Evolutionary conservation across 2,113 vertebrate genomes (phyloP), one percentile per base, ranked within the genome.

Genomic region (Pandion haliaetus): DNA sequence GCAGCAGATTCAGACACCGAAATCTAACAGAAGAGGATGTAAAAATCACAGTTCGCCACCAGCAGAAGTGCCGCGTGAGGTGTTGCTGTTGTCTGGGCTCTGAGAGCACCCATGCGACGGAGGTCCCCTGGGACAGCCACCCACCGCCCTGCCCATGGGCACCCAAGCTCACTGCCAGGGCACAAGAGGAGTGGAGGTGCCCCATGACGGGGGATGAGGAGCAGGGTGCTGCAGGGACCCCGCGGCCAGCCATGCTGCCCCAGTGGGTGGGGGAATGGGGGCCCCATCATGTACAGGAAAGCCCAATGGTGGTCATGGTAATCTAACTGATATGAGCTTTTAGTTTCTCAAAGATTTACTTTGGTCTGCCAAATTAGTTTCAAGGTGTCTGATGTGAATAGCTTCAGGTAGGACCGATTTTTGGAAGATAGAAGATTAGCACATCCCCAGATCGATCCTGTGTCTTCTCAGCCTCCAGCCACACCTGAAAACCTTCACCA

Each of bases 191-290:
- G 36, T 1, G 2, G n/a, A 86, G 21, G 17, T 47, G 40, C 45
- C 44, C 47, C 44, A 16, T 1, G 1, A 59, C 1, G 7, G 17
- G 9, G 8, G 20, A 31, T 1, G 6, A 66, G 55, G 15, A 77
- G 10, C 14, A 17, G 54, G 10, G 18, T 78, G 31, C 55, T 90
- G 31, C n/a, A 82, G 65, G 5, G 45, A 84, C 10, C 12, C 16
- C 11, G 14, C 0, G 3, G 32, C 67, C 49, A 31, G 42, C 42
- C n/a, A 24, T n/a, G 29, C 5, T 23, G 29, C 7, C 8, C 16
- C 49, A 52, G 3, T 8, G 11, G 44, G 45, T 0, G 0, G 4
- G 9, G 5, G 2, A 24, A 45, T 32, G 34, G 3, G 36, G 5
- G 8, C 32, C 36, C 10, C 9, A 15, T 32, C 6, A 72, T 20